Evolutionary conservation across 2,888 invertebrate genomes (phyloP).

Genomic region (Heliothis peltigera): DNA sequence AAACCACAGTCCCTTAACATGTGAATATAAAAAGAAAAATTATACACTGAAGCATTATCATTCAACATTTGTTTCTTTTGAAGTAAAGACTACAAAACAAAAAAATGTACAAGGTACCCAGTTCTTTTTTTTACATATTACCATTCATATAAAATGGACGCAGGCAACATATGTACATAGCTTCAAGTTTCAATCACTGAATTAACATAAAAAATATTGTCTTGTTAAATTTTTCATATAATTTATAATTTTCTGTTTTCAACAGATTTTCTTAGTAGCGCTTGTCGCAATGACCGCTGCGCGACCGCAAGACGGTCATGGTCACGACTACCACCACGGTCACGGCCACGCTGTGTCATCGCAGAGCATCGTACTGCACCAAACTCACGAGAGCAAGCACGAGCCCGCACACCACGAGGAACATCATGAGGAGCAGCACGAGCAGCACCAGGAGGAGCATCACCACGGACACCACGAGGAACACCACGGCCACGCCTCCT

Average conservation of each 20-base stretch:
- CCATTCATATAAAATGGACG: too few relatives aligned
- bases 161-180: too few relatives aligned
- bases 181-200: too few relatives aligned
- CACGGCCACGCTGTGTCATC: slow-evolving; percentile 65
- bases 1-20: slow-evolving; percentile 13
- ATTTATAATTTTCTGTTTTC: not conserved
- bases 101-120: slow-evolving; percentile 53
- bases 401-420: slow-evolving; percentile 18
- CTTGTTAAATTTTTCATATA: too few relatives aligned
- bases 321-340: slow-evolving; percentile 46
- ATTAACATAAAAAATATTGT: too few relatives aligned
- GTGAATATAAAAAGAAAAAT: slow-evolving; percentile 47
- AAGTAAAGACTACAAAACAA: slow-evolving; percentile 18
- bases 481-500: slow-evolving; percentile 45
- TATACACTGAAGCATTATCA: slow-evolving; percentile 31
- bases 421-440: slow-evolving; percentile 18
- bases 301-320: slow-evolving; percentile 53
- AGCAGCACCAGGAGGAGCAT: slow-evolving; percentile 10
- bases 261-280: slow-evolving; percentile 27
- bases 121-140: too few relatives aligned
- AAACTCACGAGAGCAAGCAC: slow-evolving; percentile 52
- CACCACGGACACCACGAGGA: slow-evolving; percentile 21
- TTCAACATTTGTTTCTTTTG: slow-evolving; percentile 21
- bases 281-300: slow-evolving; percentile 43
- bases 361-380: slow-evolving; percentile 71